Conservation (phyloP, 1,140 invertebrate genomes). For the Diorhabda elongata region DNA sequence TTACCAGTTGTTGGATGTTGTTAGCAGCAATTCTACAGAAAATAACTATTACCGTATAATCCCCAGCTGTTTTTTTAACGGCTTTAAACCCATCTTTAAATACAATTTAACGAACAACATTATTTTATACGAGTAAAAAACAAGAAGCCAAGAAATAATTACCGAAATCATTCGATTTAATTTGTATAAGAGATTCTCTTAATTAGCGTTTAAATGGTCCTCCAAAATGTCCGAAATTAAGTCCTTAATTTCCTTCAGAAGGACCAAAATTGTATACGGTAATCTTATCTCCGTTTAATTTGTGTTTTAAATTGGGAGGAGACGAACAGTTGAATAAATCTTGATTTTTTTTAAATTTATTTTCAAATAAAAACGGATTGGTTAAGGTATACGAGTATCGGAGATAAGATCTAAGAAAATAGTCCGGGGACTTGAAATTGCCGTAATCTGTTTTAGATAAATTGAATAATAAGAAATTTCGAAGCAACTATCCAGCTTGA, state of each 20-base stretch:
- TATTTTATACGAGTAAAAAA: not conserved
- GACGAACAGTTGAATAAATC: slow-evolving; percentile 9
- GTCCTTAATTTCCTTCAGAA: slow-evolving; percentile 31
- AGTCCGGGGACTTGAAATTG: not conserved
- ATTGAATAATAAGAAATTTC: too few relatives aligned
- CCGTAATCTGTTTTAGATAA: too few relatives aligned
- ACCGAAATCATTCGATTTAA: slow-evolving; percentile 27
- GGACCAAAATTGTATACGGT: slow-evolving; percentile 14
- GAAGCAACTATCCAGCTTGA: too few relatives aligned
- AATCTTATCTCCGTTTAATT: slow-evolving; percentile 31
- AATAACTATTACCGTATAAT: too few relatives aligned
- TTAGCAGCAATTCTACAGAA: too few relatives aligned
- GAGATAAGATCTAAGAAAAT: slow-evolving; percentile 7
- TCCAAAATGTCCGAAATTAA: slow-evolving; percentile 32
- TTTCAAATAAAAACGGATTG: slow-evolving; percentile 14
- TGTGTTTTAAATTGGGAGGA: slow-evolving; percentile 33
- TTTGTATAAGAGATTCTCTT: slow-evolving; percentile 35
- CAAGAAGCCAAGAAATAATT: not conserved
- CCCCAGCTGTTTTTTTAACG: too few relatives aligned
- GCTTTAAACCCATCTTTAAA: not conserved
- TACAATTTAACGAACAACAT: not conserved
- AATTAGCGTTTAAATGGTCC: slow-evolving; percentile 26
- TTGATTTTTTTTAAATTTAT: slow-evolving; percentile 6
- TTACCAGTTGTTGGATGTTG: too few relatives aligned
- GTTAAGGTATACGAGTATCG: slow-evolving; percentile 5